Conservation (phyloP, 2,113 vertebrate species). For the Salvelinus alpinus region DNA sequence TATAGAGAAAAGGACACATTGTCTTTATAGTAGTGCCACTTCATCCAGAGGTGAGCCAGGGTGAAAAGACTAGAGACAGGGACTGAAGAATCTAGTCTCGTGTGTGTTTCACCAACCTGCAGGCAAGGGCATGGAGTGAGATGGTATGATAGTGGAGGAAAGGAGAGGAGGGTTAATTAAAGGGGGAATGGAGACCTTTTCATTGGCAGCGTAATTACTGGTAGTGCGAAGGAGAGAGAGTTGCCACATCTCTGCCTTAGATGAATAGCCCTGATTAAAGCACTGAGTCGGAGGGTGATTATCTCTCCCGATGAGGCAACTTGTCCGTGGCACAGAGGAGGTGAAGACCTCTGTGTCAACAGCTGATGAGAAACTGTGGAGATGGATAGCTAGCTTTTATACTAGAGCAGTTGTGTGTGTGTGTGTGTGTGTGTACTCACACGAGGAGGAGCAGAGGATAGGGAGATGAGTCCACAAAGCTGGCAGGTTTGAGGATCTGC, state of each 20-base stretch:
- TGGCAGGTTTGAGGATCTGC: conserved; percentile 92
- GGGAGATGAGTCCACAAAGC: conserved; percentile 80
- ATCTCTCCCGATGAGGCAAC: conserved; percentile 4
- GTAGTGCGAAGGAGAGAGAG: conserved; percentile 9
- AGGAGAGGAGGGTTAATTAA: conserved; percentile 31
- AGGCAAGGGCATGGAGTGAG: too few relatives aligned
- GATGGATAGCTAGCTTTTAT: too few relatives aligned
- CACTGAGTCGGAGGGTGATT: conserved; percentile 11
- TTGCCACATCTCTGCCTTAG: conserved; percentile 6
- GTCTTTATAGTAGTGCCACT: too few relatives aligned
- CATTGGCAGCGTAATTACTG: conserved; percentile 18
- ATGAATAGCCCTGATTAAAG: conserved; percentile 37
- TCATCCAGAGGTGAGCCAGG: too few relatives aligned
- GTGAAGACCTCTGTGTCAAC: too few relatives aligned
- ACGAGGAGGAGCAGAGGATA: conserved; percentile 92
- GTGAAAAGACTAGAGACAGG: too few relatives aligned
- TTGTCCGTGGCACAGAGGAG: too few relatives aligned
- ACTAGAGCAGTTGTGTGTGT: too few relatives aligned
- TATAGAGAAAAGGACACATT: too few relatives aligned
- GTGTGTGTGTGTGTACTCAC: conserved; percentile 75
- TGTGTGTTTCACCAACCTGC: too few relatives aligned
- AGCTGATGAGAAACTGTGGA: too few relatives aligned
- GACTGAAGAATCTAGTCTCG: too few relatives aligned
- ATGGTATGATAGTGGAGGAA: not conserved
- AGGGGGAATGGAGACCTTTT: conserved; percentile 5